A percentile compares a stretch with the other conserved stretches of the same genome.
Conservation (phyloP, 2,888 invertebrate genomes). For the Tinea pellionella region DNA sequence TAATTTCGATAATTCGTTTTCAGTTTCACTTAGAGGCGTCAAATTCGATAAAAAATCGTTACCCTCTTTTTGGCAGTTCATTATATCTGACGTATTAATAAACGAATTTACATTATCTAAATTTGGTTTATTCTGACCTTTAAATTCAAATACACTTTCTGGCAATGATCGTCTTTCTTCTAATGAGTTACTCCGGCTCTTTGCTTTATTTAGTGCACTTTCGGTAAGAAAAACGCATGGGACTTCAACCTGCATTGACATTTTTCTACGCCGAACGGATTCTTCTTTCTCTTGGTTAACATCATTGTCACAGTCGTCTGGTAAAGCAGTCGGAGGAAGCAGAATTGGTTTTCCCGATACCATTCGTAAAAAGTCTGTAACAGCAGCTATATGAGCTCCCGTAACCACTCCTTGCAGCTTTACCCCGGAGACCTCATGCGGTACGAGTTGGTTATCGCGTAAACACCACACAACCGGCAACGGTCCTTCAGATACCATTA, state of each 20-base stretch:
- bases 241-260: conserved; percentile 67
- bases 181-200: conserved; percentile 54
- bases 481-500: conserved; percentile 73
- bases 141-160: conserved; percentile 5
- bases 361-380: conserved; percentile 73
- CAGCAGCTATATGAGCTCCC: conserved; percentile 74
- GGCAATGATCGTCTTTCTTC: conserved; percentile 37
- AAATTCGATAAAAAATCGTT: neutral
- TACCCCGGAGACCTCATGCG: conserved; percentile 75
- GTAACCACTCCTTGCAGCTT: conserved; percentile 74
- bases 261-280: conserved; percentile 51
- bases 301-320: conserved; percentile 52
- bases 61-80: conserved; percentile 22
- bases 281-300: conserved; percentile 57
- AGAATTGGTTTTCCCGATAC: conserved; percentile 74
- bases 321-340: conserved; percentile 56
- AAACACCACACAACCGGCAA: conserved; percentile 76
- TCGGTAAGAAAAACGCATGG: conserved; percentile 65
- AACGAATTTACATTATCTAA: conserved; percentile 42
- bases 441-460: conserved; percentile 75
- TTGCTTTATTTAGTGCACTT: conserved; percentile 57
- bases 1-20: conserved; percentile 30
- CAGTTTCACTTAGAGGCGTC: conserved; percentile 19
- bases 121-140: conserved; percentile 34
- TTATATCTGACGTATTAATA: conserved; percentile 38